Evolutionary conservation across 2,888 invertebrate species (phyloP).

Genomic region (Metalampra italica): DNA sequence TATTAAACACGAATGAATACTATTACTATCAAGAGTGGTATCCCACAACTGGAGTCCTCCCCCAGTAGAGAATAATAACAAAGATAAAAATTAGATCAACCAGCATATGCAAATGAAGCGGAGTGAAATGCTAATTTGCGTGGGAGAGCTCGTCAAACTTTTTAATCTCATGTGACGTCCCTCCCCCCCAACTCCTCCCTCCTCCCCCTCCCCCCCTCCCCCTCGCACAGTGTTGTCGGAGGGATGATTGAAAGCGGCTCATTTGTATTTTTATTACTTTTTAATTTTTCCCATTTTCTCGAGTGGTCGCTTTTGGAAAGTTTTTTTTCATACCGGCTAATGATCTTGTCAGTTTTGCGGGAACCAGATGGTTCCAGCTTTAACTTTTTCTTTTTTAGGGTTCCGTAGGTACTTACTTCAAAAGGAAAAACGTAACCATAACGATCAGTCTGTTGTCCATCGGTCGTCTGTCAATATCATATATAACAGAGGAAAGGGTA

Average conservation of each 20-base stretch:
- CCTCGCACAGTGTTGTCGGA: conserved; percentile 48
- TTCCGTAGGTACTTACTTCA: too few relatives aligned
- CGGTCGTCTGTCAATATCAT: too few relatives aligned
- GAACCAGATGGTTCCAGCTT: too few relatives aligned
- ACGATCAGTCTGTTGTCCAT: too few relatives aligned
- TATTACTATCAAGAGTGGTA: too few relatives aligned
- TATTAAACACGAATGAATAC: too few relatives aligned
- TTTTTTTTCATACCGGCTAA: conserved; percentile 5
- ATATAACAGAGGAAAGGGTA: too few relatives aligned
- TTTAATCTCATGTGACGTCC: conserved; percentile 78
- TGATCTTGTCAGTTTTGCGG: not conserved
- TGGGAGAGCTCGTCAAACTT: conserved; percentile 73
- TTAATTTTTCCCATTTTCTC: conserved; percentile 71
- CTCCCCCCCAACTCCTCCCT: conserved; percentile 14
- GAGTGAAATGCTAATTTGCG: conserved; percentile 75
- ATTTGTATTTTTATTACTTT: conserved; percentile 78
- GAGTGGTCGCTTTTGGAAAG: conserved; percentile 39
- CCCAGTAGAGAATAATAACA: conserved; percentile 24
- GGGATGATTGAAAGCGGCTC: conserved; percentile 75
- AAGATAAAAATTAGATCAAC: conserved; percentile 50
- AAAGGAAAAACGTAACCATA: too few relatives aligned
- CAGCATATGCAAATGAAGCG: conserved; percentile 67
- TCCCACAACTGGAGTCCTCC: too few relatives aligned
- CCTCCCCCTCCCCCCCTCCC: conserved; percentile 19
- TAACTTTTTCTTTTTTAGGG: too few relatives aligned